Base-by-base conservation (phyloP, 2,888 invertebrate genomes). In the Brachypalpus laphriformis region DNA sequence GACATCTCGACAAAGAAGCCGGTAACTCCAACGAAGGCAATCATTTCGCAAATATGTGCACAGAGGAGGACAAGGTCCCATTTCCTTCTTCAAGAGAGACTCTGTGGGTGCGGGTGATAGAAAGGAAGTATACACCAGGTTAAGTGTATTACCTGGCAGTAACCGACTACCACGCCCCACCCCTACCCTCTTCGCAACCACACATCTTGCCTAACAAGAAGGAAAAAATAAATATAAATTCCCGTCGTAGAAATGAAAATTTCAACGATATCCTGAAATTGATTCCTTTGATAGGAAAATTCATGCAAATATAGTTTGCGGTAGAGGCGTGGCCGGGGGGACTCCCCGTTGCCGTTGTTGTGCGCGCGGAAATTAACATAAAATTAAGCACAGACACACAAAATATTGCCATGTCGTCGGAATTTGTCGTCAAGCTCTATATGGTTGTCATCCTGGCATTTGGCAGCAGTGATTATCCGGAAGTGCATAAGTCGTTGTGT, bases 251-350 rank as follows among this genome's bases (percentile, higher is more conserved):
- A 76, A 85, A 76, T 85, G 85, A 85, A 85, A 85, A 75, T 80
- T 85, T 81, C 66, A 71, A 76, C 61, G 70, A 76, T 81, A 81
- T 85, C 81, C 85, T 76, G 85, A 76, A 85, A 85, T 85, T 81
- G 85, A 85, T 85, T 85, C 85, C 81, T 81, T 71, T 81, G 75
- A 85, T 71, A 81, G 81, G 71, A 66, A 80, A 81, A 75, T 75
- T 66, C 81, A 81, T 85, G 85, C 66, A 81, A 85, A 85, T 76
- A 59, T 76, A 66, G 81, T 72, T 76, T 61, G 80, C 47, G 74
- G 47, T 45, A n/a, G 72, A 28, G 42, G 37, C 34, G 47, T 7
- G 28, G 1, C 42, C 6, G 31, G 47, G 31, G 31, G 5, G 31
- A 8, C 1, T 34, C 34, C 34, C 34, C 49, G n/a, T n/a, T n/a